phyloP scores from a whole-genome alignment of 2,888 invertebrate species.

The Dimorphilus gyrociliatus region DNA sequence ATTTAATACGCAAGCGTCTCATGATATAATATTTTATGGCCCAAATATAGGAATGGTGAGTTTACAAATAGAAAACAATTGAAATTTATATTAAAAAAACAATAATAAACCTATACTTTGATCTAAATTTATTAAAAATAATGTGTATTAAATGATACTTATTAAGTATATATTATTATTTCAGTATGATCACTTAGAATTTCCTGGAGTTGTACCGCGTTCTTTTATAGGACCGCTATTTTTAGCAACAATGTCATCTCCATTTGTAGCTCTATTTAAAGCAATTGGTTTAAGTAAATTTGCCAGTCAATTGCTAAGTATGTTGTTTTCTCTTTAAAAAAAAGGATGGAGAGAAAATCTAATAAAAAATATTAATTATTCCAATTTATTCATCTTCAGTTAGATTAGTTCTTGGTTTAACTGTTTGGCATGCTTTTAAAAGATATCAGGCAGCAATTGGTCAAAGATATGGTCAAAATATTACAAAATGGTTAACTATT shows the following conservation, averaged over 20 bases:
- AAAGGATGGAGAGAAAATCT: background rate
- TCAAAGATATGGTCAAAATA: slow-evolving; percentile 58
- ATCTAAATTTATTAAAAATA: slow-evolving; percentile 3
- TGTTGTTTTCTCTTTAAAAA: slow-evolving; percentile 1
- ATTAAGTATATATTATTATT: slow-evolving; percentile 22
- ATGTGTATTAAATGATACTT: slow-evolving; percentile 1
- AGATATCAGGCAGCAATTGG: slow-evolving; percentile 56
- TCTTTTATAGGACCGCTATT: slow-evolving; percentile 80
- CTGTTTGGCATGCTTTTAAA: slow-evolving; percentile 58
- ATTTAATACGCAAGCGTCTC: slow-evolving; percentile 93
- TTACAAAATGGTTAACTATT: slow-evolving; percentile 42
- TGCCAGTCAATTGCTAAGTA: too few relatives aligned
- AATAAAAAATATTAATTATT: slow-evolving; percentile 2
- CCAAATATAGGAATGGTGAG: slow-evolving; percentile 13
- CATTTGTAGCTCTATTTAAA: slow-evolving; percentile 45
- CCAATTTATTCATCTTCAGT: slow-evolving; percentile 45
- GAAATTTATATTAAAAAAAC: background rate
- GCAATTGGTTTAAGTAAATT: slow-evolving; percentile 9
- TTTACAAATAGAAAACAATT: background rate
- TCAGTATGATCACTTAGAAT: slow-evolving; percentile 93
- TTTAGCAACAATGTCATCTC: slow-evolving; percentile 59
- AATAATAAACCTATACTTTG: slow-evolving; percentile 1
- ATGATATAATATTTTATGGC: slow-evolving; percentile 80
- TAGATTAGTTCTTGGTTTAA: slow-evolving; percentile 56
- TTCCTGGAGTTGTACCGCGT: slow-evolving; percentile 87